A percentile compares a stretch with the other conserved stretches of the same genome.
These are phyloP conservation scores for Carcharodon carcharias DNA, from an alignment of 2,797 vertebrate genomes.

Conservation along the genomic window DNA sequence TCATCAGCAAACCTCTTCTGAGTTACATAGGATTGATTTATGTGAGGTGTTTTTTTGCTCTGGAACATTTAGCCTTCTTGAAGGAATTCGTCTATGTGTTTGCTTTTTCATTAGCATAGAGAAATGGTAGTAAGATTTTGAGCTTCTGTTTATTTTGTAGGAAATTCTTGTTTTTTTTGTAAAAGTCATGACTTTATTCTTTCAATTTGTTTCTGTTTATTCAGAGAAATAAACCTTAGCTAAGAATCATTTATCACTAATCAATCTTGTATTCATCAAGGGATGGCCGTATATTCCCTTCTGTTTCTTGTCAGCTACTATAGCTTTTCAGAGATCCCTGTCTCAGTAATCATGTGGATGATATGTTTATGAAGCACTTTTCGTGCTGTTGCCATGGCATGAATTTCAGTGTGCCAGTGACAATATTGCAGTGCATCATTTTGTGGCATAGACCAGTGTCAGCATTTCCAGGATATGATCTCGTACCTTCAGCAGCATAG, in stretches of 20 bases:
- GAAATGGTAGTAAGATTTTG: background rate
- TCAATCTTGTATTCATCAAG: background rate
- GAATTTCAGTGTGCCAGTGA: background rate
- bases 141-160: background rate
- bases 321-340: background rate
- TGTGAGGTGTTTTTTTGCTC: background rate
- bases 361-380: background rate
- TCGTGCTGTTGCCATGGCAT: background rate
- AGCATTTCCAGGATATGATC: background rate
- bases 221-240: background rate
- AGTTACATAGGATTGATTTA: background rate
- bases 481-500: background rate
- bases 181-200: background rate
- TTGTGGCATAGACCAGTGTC: background rate
- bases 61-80: background rate
- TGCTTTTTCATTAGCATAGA: too few species aligned
- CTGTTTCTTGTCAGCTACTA: background rate
- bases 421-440: background rate
- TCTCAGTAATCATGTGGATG: too few species aligned
- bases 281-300: background rate
- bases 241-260: slow-evolving; percentile 9
- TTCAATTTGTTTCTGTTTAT: background rate
- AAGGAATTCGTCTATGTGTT: background rate
- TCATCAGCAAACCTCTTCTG: background rate
- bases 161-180: background rate